phyloP scores from a whole-genome alignment of 2,113 vertebrate genomes.

The Origma solitaria region DNA sequence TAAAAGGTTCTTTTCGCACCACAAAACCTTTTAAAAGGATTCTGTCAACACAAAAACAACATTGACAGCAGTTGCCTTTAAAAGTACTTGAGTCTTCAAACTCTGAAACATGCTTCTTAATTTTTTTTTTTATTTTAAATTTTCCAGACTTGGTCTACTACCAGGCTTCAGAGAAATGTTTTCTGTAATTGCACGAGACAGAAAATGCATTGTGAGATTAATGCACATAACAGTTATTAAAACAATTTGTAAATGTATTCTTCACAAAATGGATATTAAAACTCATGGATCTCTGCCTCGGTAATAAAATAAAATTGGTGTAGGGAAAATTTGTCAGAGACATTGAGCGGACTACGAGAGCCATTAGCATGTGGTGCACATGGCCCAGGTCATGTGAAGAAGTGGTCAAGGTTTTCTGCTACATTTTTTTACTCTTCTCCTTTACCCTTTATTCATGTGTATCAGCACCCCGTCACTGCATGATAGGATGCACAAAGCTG shows the following conservation, averaged over 20 bases:
- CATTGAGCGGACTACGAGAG: rapidly evolving
- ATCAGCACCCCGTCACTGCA: not conserved
- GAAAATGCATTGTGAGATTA: conserved; percentile 3
- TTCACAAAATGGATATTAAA: not conserved
- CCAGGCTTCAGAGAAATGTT: not conserved
- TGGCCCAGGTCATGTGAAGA: not conserved
- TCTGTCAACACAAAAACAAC: conserved; percentile 47
- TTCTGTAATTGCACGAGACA: not conserved
- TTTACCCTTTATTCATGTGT: not conserved
- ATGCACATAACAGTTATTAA: not conserved
- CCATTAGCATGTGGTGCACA: not conserved
- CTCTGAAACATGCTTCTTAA: not conserved
- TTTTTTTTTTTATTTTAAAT: not conserved
- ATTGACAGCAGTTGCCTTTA: not conserved
- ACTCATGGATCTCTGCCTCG: not conserved
- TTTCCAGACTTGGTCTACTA: not conserved
- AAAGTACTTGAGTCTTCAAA: not conserved
- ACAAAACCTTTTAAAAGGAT: conserved; percentile 59
- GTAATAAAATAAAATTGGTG: not conserved
- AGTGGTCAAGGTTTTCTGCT: not conserved
- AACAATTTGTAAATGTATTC: not conserved
- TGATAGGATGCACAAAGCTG: not conserved
- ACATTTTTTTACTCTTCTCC: not conserved
- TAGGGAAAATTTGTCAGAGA: not conserved
- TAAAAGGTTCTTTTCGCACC: conserved; percentile 61